Conservation (phyloP, 2,797 vertebrate genomes). For the Anguilla megastoma region DNA sequence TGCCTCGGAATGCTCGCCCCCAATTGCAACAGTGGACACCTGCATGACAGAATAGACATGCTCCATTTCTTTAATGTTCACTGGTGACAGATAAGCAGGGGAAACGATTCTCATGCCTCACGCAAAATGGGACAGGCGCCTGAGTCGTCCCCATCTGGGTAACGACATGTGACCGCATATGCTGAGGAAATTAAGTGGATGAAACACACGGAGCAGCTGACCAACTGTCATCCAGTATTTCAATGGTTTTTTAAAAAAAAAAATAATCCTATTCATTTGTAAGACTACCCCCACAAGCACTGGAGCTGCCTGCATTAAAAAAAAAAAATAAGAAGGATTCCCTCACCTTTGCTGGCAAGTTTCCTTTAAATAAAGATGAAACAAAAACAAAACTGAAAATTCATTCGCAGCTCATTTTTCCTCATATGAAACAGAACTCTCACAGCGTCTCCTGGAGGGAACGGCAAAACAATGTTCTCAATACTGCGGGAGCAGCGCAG, state of each 20-base stretch:
- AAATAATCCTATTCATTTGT: not conserved
- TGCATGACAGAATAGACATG: not conserved
- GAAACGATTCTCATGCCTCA: not conserved
- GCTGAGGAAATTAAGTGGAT: not conserved
- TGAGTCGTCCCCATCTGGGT: not conserved
- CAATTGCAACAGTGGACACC: not conserved
- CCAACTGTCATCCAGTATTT: not conserved
- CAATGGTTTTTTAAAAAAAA: not conserved
- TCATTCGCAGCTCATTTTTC: not conserved
- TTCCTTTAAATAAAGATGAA: not conserved
- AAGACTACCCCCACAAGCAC: not conserved
- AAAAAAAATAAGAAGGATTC: not conserved
- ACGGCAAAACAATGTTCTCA: not conserved
- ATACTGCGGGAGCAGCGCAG: not conserved
- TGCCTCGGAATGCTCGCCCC: no score
- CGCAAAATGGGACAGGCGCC: not conserved
- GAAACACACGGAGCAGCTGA: not conserved
- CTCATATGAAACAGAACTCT: not conserved
- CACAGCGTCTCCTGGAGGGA: not conserved
- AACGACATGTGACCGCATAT: not conserved
- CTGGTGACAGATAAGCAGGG: not conserved
- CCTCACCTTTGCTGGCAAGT: not conserved
- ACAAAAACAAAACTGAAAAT: not conserved
- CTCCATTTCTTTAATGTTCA: no score
- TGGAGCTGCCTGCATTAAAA: not conserved